A percentile compares a stretch with the other conserved stretches of the same genome.
Evolutionary conservation across 1,140 invertebrate species (phyloP).

Genomic region (Drosophila melanica): DNA sequence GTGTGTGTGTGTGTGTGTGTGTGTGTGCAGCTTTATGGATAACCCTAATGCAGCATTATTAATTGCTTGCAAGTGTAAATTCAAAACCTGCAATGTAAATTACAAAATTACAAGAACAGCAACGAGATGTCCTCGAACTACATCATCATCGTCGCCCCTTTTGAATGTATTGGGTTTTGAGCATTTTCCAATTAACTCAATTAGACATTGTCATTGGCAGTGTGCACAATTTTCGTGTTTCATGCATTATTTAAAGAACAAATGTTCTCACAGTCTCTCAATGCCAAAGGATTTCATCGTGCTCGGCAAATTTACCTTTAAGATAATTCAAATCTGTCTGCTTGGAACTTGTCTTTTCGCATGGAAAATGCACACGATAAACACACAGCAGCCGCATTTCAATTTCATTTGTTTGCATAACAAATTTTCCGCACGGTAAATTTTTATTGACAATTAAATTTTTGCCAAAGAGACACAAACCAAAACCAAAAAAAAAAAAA

Average conservation of each 20-base stretch:
- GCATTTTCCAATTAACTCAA: constrained; percentile 52
- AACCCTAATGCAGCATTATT: constrained; percentile 82
- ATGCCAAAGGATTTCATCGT: background rate
- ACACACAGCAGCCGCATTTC: constrained; percentile 41
- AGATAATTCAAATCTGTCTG: constrained; percentile 34
- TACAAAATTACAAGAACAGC: constrained; percentile 71
- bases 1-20: constrained; percentile 49
- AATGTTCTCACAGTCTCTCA: constrained; percentile 44
- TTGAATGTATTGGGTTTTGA: background rate
- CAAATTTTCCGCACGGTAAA: constrained; percentile 83
- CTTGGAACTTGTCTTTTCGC: constrained; percentile 12
- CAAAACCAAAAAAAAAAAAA: constrained; percentile 36
- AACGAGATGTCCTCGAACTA: constrained; percentile 1
- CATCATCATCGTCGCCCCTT: background rate
- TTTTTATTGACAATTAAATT: constrained; percentile 84
- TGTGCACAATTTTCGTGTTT: constrained; percentile 28
- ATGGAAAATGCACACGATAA: constrained; percentile 38
- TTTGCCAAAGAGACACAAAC: constrained; percentile 53
- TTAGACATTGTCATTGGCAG: constrained; percentile 38
- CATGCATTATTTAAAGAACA: constrained; percentile 49
- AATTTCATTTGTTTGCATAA: constrained; percentile 83
- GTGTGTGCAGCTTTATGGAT: constrained; percentile 64
- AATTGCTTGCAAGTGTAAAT: constrained; percentile 83
- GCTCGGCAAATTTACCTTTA: constrained; percentile 18
- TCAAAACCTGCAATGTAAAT: constrained; percentile 80